Percentiles rank a stretch among this genome's conserved stretches.
phyloP scores from a whole-genome alignment of 2,888 invertebrate genomes.

The Halocaridina rubra region DNA sequence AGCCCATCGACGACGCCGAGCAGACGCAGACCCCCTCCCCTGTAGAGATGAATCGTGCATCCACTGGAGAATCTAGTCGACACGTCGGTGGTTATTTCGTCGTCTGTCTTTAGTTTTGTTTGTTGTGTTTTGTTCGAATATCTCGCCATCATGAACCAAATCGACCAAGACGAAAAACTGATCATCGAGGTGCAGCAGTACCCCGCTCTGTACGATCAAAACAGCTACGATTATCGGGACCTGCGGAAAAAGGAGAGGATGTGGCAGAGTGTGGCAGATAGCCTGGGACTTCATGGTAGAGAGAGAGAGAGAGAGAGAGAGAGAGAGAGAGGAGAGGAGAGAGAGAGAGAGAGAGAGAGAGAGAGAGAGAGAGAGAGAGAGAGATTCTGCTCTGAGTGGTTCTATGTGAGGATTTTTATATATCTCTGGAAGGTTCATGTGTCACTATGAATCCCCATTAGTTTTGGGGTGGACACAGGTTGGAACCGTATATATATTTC shows the following conservation, averaged over 20 bases:
- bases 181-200: slow-evolving; percentile 51
- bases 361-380: too few species aligned
- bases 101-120: too few species aligned
- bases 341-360: slow-evolving; percentile 2
- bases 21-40: slow-evolving; percentile 16
- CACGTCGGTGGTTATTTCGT: not conserved
- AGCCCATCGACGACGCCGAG: too few species aligned
- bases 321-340: not conserved
- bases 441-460: too few species aligned
- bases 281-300: slow-evolving; percentile 34
- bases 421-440: too few species aligned
- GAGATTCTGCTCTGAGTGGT: not conserved
- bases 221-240: slow-evolving; percentile 40
- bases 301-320: not conserved
- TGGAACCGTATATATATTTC: too few species aligned
- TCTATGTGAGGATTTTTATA: too few species aligned
- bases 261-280: slow-evolving; percentile 34
- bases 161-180: slow-evolving; percentile 39
- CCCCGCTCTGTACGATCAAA: slow-evolving; percentile 44
- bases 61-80: too few species aligned
- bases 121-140: not conserved
- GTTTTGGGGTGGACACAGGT: too few species aligned
- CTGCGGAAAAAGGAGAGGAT: slow-evolving; percentile 40
- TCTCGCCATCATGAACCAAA: slow-evolving; percentile 19
- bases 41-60: not conserved